Base-by-base conservation (phyloP, 1,140 invertebrate species). In the Drosophila carrolli region DNA sequence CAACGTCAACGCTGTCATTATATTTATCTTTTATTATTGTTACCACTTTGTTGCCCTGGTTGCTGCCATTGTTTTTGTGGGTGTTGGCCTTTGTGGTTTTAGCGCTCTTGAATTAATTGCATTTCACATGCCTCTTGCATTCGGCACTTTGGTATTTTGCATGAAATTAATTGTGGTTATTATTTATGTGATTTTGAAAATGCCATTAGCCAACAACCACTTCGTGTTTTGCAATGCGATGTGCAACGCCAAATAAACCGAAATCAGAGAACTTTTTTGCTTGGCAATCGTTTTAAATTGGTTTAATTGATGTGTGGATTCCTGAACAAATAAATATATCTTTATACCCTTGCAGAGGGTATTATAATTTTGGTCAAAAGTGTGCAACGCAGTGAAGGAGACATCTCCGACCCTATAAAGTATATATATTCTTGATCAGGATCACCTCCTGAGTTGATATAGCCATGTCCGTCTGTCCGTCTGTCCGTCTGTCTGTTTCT, bases 101-200 rank as follows among this genome's bases (percentile, higher is more conserved):
- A 58, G 44, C 50, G 70, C 78, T 88, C 58, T 88, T 76, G 79
- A 88, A 86, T 86, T 86, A 88, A 86, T 88, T 86, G 79, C 83
- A 79, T 73, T 86, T 88, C 83, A 57, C 83, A 86, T 88, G 68
- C 63, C 79, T 58, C 70, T 78, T 85, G 78, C 77, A 81, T 66
- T 60, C 43, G 75, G 54, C 60, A 58, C 58, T 73, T 67, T 67
- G 57, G 68, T 81, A 81, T 75, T 82, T 88, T 82, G 72, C 70
- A 63, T 60, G 47, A 62, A 86, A 86, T 88, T 86, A 86, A 86
- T 86, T 86, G 83, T 66, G 44, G 27, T 73, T 88, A 72, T 86
- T 86, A 80, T 84, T 67, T 76, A 83, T 75, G 57, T 72, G 70
- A 65, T 56, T 65, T 76, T 84, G n/a, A 59, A 71, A 79, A 54